Conservation (phyloP, 2,888 invertebrate genomes). For the Patella ulyssiponensis region DNA sequence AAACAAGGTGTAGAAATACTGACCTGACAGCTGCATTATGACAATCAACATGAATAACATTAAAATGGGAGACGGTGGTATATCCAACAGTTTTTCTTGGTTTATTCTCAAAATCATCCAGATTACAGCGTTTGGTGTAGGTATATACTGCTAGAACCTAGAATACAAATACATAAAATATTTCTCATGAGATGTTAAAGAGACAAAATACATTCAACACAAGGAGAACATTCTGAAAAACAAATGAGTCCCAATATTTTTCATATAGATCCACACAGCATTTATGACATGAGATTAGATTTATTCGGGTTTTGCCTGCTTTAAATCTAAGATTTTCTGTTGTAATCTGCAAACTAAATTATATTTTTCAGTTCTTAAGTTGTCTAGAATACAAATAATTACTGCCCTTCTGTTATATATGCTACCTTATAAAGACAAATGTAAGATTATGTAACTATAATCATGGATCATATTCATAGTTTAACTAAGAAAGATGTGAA, state of each 20-base stretch:
- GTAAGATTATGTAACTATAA: no score
- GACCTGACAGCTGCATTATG: constrained; percentile 95
- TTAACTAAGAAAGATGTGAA: no score
- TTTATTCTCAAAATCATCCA: constrained; percentile 93
- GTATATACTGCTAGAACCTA: constrained; percentile 97
- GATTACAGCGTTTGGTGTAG: constrained; percentile 93
- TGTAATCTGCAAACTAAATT: no score
- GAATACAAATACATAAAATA: background rate
- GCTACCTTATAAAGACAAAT: background rate
- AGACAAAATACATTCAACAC: no score
- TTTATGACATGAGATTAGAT: no score
- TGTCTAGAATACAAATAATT: background rate
- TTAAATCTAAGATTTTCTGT: no score
- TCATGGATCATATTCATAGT: no score
- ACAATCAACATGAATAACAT: constrained; percentile 97
- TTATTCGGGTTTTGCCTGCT: no score
- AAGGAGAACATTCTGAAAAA: no score
- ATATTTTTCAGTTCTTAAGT: background rate
- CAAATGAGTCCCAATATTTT: no score
- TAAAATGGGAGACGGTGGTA: constrained; percentile 97
- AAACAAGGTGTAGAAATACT: constrained; percentile 1
- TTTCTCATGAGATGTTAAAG: no score
- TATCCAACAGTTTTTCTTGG: constrained; percentile 86
- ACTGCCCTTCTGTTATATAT: background rate
- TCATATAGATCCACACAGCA: no score